These are phyloP conservation scores for Tyria jacobaeae DNA, from an alignment of 2,888 invertebrate genomes.

Conservation along the genomic window DNA sequence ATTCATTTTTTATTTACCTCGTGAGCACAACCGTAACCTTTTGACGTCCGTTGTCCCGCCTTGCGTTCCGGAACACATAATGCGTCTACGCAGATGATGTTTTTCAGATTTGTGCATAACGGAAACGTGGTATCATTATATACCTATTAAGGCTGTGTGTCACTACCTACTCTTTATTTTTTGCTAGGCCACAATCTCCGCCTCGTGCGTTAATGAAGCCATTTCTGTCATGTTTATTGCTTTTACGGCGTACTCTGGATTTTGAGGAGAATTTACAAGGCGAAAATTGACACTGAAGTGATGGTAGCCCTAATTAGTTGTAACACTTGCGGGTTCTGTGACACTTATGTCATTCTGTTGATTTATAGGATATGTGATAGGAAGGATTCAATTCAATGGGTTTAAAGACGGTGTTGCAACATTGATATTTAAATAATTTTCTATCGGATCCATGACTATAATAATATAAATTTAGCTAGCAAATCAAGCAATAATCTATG, in stretches of 20 bases:
- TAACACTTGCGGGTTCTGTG: constrained; percentile 59
- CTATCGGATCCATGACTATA: not conserved
- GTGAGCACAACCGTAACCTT: constrained; percentile 30
- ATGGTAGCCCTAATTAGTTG: constrained; percentile 72
- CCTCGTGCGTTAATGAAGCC: constrained; percentile 82
- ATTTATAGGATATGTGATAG: no score
- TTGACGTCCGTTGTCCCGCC: constrained; percentile 52
- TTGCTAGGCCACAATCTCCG: constrained; percentile 76
- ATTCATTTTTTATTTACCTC: constrained; percentile 43
- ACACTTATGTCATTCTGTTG: constrained; percentile 17
- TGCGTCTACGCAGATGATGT: constrained; percentile 70
- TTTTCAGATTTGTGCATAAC: constrained; percentile 73
- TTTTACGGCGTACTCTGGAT: constrained; percentile 81
- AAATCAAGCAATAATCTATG: not conserved
- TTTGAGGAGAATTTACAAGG: constrained; percentile 81
- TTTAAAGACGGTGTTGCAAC: not conserved
- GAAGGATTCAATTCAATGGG: no score
- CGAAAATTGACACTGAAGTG: constrained; percentile 81
- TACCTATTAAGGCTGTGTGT: constrained; percentile 78
- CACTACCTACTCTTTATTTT: constrained; percentile 71
- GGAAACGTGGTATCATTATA: constrained; percentile 82
- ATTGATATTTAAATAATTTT: not conserved
- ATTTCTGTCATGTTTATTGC: constrained; percentile 85
- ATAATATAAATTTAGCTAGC: not conserved
- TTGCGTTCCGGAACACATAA: constrained; percentile 67